Base-by-base conservation (phyloP, 2,113 vertebrate species). In the Microcebus tavaratra region DNA sequence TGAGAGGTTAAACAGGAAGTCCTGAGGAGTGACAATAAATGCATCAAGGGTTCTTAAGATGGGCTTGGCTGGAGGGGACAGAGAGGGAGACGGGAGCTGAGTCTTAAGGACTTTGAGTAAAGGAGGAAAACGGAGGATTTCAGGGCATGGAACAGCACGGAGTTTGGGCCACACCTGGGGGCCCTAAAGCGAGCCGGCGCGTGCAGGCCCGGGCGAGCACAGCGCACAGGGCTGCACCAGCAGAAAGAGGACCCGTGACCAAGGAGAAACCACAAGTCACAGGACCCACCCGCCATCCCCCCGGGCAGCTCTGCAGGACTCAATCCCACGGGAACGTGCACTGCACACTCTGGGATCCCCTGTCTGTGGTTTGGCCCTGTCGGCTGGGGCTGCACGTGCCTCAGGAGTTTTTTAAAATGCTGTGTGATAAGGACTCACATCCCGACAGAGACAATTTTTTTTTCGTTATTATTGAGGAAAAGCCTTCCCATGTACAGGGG, bases 301-400 rank as follows among this genome's bases (percentile, higher is more conserved):
- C 82, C 68, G 2, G 0, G 57, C 14, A 8, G 1, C 9, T 8
- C 42, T 59, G 67, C 5, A 21, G 55, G 61, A 31, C 73, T 23
- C 5, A 23, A 21, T 88, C 79, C 83, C 79, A 76, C 0, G 15
- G 97, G 88, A 79, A 57, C 6, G 7, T 1, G 17, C 0, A 45
- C 0, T 1, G 78, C 17, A 23, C 11, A 0, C 17, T 29, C 50
- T 39, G 83, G 42, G 15, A 34, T 8, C 76, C 65, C 59, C 55
- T 21, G 68, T 11, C 86, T 80, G 87, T 25, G 78, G 68, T 80
- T 53, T 65, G 87, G 91, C 82, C 84, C 84, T 53, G 45, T 6
- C 4, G 50, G 61, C 59, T 8, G 27, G 29, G 0, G 9, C 63
- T 5, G 6, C 45, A 31, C 1, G 0, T 0, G 0, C 59, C 61